These are phyloP conservation scores for Drosophila tanythrix DNA, from an alignment of 2,888 invertebrate genomes.

Conservation along the genomic window DNA sequence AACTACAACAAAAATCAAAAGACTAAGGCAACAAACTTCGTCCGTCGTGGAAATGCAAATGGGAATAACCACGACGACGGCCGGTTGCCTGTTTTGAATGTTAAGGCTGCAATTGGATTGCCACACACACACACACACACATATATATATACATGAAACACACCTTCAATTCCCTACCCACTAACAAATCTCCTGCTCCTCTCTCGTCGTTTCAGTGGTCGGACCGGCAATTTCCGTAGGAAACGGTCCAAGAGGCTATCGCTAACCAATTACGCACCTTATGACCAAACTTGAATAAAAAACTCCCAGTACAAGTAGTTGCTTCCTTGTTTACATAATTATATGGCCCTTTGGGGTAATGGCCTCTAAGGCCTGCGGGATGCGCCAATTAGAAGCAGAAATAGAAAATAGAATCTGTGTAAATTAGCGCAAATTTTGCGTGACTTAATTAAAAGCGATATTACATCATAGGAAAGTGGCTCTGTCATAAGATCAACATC, in stretches of 20 bases:
- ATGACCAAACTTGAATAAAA: slow-evolving; percentile 25
- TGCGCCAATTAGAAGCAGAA: slow-evolving; percentile 64
- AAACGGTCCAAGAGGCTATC: slow-evolving; percentile 36
- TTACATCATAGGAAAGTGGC: slow-evolving; percentile 72
- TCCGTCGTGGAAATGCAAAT: slow-evolving; percentile 36
- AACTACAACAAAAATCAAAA: slow-evolving; percentile 28
- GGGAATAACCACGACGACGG: slow-evolving; percentile 28
- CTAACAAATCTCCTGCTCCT: not conserved
- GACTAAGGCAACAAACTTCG: slow-evolving; percentile 45
- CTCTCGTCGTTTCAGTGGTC: slow-evolving; percentile 10
- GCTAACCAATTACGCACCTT: slow-evolving; percentile 57
- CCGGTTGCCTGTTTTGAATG: slow-evolving; percentile 54
- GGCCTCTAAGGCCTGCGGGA: slow-evolving; percentile 13
- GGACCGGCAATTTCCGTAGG: slow-evolving; percentile 48
- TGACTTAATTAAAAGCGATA: slow-evolving; percentile 75
- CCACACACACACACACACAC: not conserved
- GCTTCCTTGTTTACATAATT: slow-evolving; percentile 69
- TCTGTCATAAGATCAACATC: slow-evolving; percentile 49
- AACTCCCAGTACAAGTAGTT: slow-evolving; percentile 13
- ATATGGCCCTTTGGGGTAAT: slow-evolving; percentile 44
- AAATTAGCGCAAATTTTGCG: slow-evolving; percentile 76
- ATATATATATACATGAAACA: not conserved
- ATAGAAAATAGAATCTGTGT: slow-evolving; percentile 53
- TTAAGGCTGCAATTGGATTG: slow-evolving; percentile 47
- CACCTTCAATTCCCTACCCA: not conserved